A percentile compares a stretch with the other conserved stretches of the same genome.
Conservation (phyloP, 2,113 vertebrate genomes). For the Tragelaphus scriptus region DNA sequence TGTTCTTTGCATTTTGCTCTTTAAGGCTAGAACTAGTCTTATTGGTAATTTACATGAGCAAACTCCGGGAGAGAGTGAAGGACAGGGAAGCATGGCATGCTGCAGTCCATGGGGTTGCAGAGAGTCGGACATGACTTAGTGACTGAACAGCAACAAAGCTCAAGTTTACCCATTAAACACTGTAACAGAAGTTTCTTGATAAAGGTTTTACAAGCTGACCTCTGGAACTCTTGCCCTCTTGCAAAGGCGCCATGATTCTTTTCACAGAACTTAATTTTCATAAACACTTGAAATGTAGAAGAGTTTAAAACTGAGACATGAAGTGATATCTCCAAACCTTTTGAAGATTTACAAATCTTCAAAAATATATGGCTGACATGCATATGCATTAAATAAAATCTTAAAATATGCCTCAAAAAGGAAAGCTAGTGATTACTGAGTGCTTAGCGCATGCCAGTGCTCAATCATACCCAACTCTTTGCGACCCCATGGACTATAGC, state of each 20-base stretch:
- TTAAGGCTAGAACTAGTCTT: neutral
- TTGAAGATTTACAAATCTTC: neutral
- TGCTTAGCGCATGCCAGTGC: neutral
- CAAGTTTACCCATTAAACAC: neutral
- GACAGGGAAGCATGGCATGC: neutral
- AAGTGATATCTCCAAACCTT: neutral
- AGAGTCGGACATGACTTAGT: neutral
- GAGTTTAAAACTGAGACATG: neutral
- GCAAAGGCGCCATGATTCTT: neutral
- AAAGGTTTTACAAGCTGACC: neutral
- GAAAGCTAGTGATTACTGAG: neutral
- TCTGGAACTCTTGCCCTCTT: neutral
- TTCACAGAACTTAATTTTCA: slow-evolving; percentile 16
- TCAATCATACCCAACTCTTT: neutral
- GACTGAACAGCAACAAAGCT: neutral
- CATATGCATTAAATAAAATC: neutral
- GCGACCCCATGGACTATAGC: neutral
- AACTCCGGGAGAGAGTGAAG: neutral
- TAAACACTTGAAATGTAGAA: neutral
- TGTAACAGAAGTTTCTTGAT: neutral
- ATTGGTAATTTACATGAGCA: neutral
- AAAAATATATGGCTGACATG: neutral
- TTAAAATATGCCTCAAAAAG: slow-evolving; percentile 4
- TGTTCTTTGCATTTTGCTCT: neutral
- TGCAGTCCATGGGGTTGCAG: neutral